phyloP scores from a whole-genome alignment of 2,113 vertebrate species.

The Clarias gariepinus region DNA sequence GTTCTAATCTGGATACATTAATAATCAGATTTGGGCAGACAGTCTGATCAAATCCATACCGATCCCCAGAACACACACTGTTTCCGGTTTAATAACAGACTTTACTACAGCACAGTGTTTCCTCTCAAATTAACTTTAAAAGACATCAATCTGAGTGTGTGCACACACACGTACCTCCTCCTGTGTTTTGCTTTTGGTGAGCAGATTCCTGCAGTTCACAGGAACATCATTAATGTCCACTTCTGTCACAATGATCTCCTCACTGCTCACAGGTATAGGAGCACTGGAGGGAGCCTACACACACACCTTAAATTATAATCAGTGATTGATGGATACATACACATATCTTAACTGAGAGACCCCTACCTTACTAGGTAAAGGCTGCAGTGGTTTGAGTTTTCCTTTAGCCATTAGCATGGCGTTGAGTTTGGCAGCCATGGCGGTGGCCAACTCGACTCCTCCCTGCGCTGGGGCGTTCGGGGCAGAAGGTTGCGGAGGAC shows the following conservation, averaged over 20 bases:
- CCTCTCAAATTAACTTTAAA: too few relatives aligned
- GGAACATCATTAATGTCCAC: conserved; percentile 97
- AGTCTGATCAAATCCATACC: too few relatives aligned
- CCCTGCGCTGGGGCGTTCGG: conserved; percentile 57
- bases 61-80: too few relatives aligned
- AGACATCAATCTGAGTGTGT: too few relatives aligned
- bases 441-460: conserved; percentile 88
- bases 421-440: conserved; percentile 94
- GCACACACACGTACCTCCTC: conserved; percentile 79
- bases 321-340: neutral
- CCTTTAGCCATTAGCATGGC: conserved; percentile 97
- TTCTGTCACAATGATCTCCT: conserved; percentile 90
- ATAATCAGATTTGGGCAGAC: too few relatives aligned
- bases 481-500: neutral
- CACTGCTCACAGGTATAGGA: conserved; percentile 53
- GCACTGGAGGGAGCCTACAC: conserved; percentile 55
- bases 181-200: conserved; percentile 92
- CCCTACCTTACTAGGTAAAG: conserved; percentile 72
- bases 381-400: conserved; percentile 84
- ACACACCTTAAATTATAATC: neutral
- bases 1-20: too few relatives aligned
- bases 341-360: neutral
- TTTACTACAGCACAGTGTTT: too few relatives aligned
- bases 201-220: conserved; percentile 87
- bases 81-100: too few relatives aligned